These are phyloP conservation scores for Platysternon megacephalum DNA, from an alignment of 2,113 vertebrate genomes.

Conservation along the genomic window DNA sequence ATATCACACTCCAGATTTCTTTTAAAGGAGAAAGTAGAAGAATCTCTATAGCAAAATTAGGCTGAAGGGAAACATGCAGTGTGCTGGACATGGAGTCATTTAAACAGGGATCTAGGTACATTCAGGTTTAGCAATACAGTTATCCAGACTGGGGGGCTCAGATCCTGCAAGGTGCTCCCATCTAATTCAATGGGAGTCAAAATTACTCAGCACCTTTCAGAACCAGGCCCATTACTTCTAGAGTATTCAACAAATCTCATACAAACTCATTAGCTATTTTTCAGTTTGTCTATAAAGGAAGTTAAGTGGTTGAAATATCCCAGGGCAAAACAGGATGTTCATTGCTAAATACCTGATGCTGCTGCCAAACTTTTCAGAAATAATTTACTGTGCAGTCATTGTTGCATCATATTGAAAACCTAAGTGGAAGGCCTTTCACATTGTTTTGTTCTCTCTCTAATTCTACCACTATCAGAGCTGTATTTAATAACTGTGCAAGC, in stretches of 20 bases:
- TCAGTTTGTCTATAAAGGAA: background rate
- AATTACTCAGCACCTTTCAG: background rate
- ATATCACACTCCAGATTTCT: background rate
- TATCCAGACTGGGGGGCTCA: background rate
- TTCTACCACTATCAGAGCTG: background rate
- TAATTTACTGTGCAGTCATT: background rate
- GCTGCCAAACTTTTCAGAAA: background rate
- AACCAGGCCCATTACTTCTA: background rate
- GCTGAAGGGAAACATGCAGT: background rate
- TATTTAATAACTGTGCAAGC: background rate
- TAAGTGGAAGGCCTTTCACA: background rate
- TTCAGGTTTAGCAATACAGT: background rate
- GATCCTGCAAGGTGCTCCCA: background rate
- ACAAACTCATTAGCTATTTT: background rate
- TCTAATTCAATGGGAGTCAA: background rate
- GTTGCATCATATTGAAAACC: background rate
- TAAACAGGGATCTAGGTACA: background rate
- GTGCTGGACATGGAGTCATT: background rate
- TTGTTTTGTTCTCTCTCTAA: background rate
- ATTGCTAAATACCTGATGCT: background rate
- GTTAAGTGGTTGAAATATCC: background rate
- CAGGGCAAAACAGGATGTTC: constrained; percentile 28
- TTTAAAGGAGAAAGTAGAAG: background rate
- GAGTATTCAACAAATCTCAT: background rate
- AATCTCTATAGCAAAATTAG: background rate